phyloP scores from a whole-genome alignment of 2,888 invertebrate genomes.

The Himalopsyche tibetana region DNA sequence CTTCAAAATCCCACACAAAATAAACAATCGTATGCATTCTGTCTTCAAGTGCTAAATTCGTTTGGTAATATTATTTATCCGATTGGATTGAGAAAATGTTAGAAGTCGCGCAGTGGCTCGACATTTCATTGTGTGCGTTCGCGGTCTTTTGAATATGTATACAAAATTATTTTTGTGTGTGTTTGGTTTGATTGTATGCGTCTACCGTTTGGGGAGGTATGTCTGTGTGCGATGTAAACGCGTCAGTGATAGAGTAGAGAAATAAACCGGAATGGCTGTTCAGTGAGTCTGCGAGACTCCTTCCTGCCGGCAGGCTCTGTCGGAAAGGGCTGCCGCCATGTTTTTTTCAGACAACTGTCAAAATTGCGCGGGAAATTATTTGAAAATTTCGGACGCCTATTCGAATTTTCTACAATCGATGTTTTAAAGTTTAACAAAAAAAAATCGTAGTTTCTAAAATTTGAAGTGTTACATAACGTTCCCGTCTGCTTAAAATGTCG shows the following conservation, averaged over 20 bases:
- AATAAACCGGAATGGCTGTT: conserved; percentile 48
- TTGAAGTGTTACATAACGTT: conserved; percentile 9
- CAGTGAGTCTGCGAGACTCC: conserved; percentile 62
- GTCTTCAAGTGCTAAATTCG: conserved; percentile 7
- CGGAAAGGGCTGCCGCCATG: conserved; percentile 50
- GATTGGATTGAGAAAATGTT: conserved; percentile 9
- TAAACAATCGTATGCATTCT: neutral
- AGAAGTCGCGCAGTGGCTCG: neutral
- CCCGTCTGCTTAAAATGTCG: conserved; percentile 11
- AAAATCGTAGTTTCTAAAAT: neutral
- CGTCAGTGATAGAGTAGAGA: conserved; percentile 33
- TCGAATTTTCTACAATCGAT: neutral
- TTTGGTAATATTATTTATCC: neutral
- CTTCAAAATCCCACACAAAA: neutral
- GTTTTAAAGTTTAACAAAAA: neutral
- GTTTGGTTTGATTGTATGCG: neutral
- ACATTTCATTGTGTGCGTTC: neutral
- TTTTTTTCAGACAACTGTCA: conserved; percentile 53
- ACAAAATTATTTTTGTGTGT: conserved; percentile 10
- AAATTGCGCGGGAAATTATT: conserved; percentile 60
- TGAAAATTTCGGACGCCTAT: neutral
- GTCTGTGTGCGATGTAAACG: conserved; percentile 21
- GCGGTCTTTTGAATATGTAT: conserved; percentile 14
- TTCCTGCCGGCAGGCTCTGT: conserved; percentile 53
- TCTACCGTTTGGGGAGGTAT: conserved; percentile 39